Evolutionary conservation across 2,113 vertebrate genomes (phyloP), one percentile per base, ranked within the genome.

Genomic region (Caranx melampygus): DNA sequence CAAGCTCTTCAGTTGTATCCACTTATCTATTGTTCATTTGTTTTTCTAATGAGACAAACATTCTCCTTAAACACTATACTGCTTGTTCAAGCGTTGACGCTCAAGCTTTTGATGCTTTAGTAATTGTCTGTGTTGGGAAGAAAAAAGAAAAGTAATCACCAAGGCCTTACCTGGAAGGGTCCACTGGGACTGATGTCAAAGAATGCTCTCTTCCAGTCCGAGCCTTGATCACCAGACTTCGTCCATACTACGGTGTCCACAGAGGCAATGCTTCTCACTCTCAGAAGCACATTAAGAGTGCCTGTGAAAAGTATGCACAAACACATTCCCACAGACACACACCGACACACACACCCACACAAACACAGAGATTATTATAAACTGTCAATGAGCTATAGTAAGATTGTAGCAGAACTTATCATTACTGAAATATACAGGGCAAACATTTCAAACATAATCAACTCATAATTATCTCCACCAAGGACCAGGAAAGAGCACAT

Each of bases 111-210:
- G 3, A 49, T 37, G 47, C n/a, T 75, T 72, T 34, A 78, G 5
- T 67, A 34, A 31, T 64, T 75, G 11, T 10, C 18, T 60, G 2
- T 16, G n/a, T 21, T 31, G 4, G 4, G 0, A 15, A 44, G 12
- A 67, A 67, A 61, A 61, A 15, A 44, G 12, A 67, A 67, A 61
- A 61, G 21, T 20, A 67, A 68, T 55, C 37, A 18, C 10, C 5
- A 57, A 35, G 3, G 13, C 4, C 52, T 83, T 93, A 99, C 98
- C 97, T 99, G 98, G 90, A 99, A 99, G 26, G 98, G 97, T 54
- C 97, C 97, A 0, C 95, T 95, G 0, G 98, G 97, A 87, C 94
- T 97, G 89, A 99, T 95, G 81, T 96, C 96, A 60, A 98, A 94
- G 0, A 95, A 96, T 1, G 95, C 97, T 86, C 96, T 97, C 78